phyloP scores from a whole-genome alignment of 2,797 vertebrate genomes.

The Decapterus maruadsi region DNA sequence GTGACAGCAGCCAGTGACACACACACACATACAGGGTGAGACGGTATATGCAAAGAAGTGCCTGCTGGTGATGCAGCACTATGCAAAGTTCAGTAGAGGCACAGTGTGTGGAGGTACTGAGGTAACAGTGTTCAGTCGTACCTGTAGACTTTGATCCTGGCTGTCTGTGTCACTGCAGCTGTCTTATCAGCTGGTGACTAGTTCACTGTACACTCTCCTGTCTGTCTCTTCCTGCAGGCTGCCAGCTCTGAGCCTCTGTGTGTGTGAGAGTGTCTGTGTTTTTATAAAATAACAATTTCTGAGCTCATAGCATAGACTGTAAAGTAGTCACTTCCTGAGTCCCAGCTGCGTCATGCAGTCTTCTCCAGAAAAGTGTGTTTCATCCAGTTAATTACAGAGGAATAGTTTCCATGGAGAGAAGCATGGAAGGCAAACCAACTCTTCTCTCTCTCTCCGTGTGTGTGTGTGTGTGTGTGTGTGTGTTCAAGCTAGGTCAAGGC shows the following conservation, averaged over 20 bases:
- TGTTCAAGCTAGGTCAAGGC: constrained; percentile 52
- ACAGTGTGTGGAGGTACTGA: constrained; percentile 22
- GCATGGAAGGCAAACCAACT: constrained; percentile 29
- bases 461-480: constrained; percentile 45
- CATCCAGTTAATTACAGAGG: constrained; percentile 45
- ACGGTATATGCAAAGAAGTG: constrained; percentile 68
- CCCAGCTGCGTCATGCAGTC: constrained; percentile 23
- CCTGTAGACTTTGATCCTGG: constrained; percentile 75
- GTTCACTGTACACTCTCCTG: constrained; percentile 1
- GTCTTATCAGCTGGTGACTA: constrained; percentile 54
- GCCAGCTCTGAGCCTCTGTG: not conserved
- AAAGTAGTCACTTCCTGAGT: constrained; percentile 60
- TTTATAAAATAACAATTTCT: not conserved
- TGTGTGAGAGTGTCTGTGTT: not conserved
- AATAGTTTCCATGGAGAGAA: constrained; percentile 64
- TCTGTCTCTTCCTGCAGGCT: not conserved
- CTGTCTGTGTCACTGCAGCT: constrained; percentile 50
- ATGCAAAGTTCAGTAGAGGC: constrained; percentile 73
- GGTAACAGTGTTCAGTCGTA: constrained; percentile 28
- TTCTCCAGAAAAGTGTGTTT: constrained; percentile 38
- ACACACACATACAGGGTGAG: constrained; percentile 8
- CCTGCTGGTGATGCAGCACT: constrained; percentile 66
- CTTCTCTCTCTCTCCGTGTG: constrained; percentile 7
- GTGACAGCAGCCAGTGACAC: constrained; percentile 33
- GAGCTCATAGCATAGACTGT: no score